Evolutionary conservation across 1,140 invertebrate species (phyloP), one percentile per base, ranked within the genome.

Genomic region (Capitella teleta): DNA sequence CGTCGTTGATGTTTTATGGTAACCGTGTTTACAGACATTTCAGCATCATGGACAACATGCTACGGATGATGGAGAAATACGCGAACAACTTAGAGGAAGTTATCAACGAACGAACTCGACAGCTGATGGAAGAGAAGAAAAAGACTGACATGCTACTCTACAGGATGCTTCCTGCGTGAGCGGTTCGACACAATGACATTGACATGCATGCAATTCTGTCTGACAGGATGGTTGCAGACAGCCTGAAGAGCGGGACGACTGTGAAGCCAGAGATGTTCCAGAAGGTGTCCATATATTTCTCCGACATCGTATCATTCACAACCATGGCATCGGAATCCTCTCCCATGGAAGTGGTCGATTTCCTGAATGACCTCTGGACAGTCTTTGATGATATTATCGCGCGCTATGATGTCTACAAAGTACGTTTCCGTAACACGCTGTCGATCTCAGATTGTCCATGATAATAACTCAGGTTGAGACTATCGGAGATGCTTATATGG

Each of bases 361-460:
- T 96, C 4, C 79, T 96, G 6, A 95, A 95, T 68, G 89, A 94
- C 68, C 77, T 95, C 8, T 95, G 94, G 68, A 87, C 88, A 5
- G 86, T 84, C 57, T 95, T 95, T 63, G 92, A 96, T 67, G 86
- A 85, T 2, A 89, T 93, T 55, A 89, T 95, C 50, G 89, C 87
- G 62, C 84, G 91, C 59, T 96, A 88, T 59, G 87, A 95, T 70
- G 91, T 95, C 5, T 96, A 96, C 68, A 96, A 96, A 79, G 90
- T 93, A 36, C n/a, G n/a, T n/a, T n/a, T n/a, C n/a, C n/a, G n/a
- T n/a, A n/a, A n/a, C n/a, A n/a, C n/a, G 30, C 8, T 10, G 30
- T 32, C 30, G n/a, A 32, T 10, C 30, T 32, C 8, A n/a, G n/a
- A 8, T 10, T n/a, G 30, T 10, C 30, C 8, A 32, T 32, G 8